These are phyloP conservation scores for Aromia moschata DNA, from an alignment of 2,888 invertebrate genomes.

Conservation along the genomic window DNA sequence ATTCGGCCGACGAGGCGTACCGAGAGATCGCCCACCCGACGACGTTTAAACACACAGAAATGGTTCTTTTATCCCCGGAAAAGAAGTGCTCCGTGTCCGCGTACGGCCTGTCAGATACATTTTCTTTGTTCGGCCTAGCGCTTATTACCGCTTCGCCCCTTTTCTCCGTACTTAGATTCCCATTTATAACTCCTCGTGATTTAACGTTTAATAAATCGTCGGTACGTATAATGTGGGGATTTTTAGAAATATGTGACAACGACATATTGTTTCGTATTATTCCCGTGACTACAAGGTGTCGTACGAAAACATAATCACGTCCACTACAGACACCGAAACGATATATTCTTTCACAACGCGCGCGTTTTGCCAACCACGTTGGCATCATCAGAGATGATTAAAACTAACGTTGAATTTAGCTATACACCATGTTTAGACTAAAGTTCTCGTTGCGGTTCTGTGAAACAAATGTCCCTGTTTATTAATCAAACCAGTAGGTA, in stretches of 20 bases:
- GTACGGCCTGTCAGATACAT: slow-evolving; percentile 30
- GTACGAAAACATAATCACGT: too few relatives aligned
- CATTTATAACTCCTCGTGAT: slow-evolving; percentile 30
- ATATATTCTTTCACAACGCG: too few relatives aligned
- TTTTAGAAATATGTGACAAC: slow-evolving; percentile 20
- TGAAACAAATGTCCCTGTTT: too few relatives aligned
- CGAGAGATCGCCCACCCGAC: not conserved
- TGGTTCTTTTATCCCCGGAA: slow-evolving; percentile 9
- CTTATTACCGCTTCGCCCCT: slow-evolving; percentile 30
- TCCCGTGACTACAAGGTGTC: slow-evolving; percentile 1
- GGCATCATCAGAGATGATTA: too few relatives aligned
- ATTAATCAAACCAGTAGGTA: too few relatives aligned
- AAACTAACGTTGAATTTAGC: too few relatives aligned
- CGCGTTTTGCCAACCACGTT: too few relatives aligned
- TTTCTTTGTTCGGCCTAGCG: slow-evolving; percentile 28
- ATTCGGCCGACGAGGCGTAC: not conserved
- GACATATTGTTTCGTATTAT: slow-evolving; percentile 23
- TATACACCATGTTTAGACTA: too few relatives aligned
- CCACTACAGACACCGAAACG: too few relatives aligned
- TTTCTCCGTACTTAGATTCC: slow-evolving; percentile 18
- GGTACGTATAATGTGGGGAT: slow-evolving; percentile 23
- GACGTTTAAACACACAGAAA: slow-evolving; percentile 1
- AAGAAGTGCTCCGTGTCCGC: slow-evolving; percentile 20
- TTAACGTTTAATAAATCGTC: slow-evolving; percentile 26
- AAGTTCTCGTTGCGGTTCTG: too few relatives aligned